Base-by-base conservation (phyloP, 2,888 invertebrate genomes). In the Aleiodes alternator region DNA sequence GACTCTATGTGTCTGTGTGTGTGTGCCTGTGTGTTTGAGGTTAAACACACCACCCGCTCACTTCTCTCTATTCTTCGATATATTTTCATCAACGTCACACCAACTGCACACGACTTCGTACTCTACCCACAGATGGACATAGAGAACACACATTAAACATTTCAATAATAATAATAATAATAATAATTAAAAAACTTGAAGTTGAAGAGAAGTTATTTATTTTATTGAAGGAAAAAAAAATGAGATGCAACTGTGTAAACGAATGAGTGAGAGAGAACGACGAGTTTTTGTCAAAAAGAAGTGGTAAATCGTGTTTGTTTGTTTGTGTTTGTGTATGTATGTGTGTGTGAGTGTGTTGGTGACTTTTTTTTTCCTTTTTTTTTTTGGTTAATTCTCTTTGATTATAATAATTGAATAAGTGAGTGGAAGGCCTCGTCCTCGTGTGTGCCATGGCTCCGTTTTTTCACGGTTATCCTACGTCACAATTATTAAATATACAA, bases 1-100 rank as follows among this genome's bases (percentile, higher is more conserved):
- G 23, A 23, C 23, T 23, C 2, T 23, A 23, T 23, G 23, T 23
- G 23, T 23, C 1, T 23, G 23, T 23, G 23, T 23, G 34, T 34
- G 4, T 34, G 4, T 64, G 64, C 48, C 48, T 16, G 55, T 7
- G 3, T 55, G 55, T 55, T 16, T n/a, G 55, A 64, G 64, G 64
- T 64, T 64, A 64, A 64, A 64, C 23, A 64, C 43, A 43, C 9
- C 43, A 43, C 43, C 43, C 43, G 77, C 79, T 71, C 73, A 73
- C 73, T 78, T 82, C 79, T 80, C 82, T 82, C 81, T 81, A 79
- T 78, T 76, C 73, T 78, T 82, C 79, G 81, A 83, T 82, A 82
- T 81, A 79, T 78, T 76, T 23, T 48, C 23, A 43, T 78, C 82
- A 78, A 83, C 74, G 74, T 78, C 75, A 76, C 71, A 66, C 53